Evolutionary conservation across 2,797 vertebrate genomes (phyloP).

Genomic region (Channallabes apus): DNA sequence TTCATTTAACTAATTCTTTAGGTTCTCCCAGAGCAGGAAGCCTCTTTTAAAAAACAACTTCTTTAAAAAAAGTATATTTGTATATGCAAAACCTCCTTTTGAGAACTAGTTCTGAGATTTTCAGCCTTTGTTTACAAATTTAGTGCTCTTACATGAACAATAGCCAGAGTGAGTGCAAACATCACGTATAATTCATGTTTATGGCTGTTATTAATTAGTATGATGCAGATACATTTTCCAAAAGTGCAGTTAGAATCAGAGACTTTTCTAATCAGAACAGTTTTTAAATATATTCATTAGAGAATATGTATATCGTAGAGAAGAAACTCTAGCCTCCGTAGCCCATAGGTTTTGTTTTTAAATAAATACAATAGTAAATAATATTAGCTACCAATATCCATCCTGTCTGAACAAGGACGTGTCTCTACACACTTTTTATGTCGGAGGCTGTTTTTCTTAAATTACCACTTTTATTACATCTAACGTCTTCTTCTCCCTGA

Average conservation of each 20-base stretch:
- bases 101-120: too few species aligned
- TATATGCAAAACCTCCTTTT: neutral
- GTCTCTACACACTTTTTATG: too few species aligned
- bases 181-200: too few species aligned
- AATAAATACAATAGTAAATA: neutral
- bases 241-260: neutral
- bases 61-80: neutral
- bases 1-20: neutral
- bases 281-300: too few species aligned
- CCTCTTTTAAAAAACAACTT: too few species aligned
- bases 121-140: neutral
- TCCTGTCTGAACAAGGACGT: neutral
- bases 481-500: neutral
- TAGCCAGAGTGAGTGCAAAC: too few species aligned
- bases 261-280: too few species aligned
- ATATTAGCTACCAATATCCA: too few species aligned
- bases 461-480: neutral
- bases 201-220: too few species aligned
- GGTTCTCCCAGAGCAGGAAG: neutral
- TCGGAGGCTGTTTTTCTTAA: neutral
- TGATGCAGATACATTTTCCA: neutral
- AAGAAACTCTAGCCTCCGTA: neutral
- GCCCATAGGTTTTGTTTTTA: neutral
- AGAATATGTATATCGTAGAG: too few species aligned
- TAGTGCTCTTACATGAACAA: too few species aligned